Base-by-base conservation (phyloP, 2,797 vertebrate species). In the Australoheros facetus region DNA sequence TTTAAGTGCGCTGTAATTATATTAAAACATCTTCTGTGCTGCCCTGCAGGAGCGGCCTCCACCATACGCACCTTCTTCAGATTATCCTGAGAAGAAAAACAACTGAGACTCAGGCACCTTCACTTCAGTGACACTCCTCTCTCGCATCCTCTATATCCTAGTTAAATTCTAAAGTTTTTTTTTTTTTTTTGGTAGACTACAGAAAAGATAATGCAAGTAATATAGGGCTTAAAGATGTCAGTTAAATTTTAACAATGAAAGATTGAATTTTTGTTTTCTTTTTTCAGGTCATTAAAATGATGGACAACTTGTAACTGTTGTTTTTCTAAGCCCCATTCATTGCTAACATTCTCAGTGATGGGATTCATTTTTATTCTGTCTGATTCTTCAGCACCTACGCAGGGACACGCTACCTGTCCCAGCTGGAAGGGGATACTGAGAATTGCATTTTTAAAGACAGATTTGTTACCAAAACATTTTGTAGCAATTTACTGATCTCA, bases 61-160 rank as follows among this genome's bases (percentile, higher is more conserved):
- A 88, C 97, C 97, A 3, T 98, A 97, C 23, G 80, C 95, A 78
- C 97, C 97, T 76, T 96, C 94, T 48, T 56, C 96, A 76, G 94
- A 96, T 83, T 92, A 94, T 75, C 95, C 96, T 34, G 95, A 97
- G 16, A 98, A 98, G 94, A 98, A 98, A 88, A 95, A 80, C 85
- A 95, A 94, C 92, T 96, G 84, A 94, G 71, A 59, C 66, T 59
- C 57, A 3, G 39, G 13, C 45, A 14, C 30, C 73, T 16, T 60
- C 74, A 78, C 78, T 81, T 78, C 74, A 45, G 14, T 26, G 48
- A 87, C 81, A 83, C 82, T 86, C 78, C 54, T 78, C 28, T 53
- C 48, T 69, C 34, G 59, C 69, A 73, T 85, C 81, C 72, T 85
- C 78, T 83, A 54, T 87, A 56, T 87, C 60, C 75, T 42, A 87